A percentile compares a stretch with the other conserved stretches of the same genome.
Conservation (phyloP, 2,113 vertebrate species). For the Glareola pratincola region DNA sequence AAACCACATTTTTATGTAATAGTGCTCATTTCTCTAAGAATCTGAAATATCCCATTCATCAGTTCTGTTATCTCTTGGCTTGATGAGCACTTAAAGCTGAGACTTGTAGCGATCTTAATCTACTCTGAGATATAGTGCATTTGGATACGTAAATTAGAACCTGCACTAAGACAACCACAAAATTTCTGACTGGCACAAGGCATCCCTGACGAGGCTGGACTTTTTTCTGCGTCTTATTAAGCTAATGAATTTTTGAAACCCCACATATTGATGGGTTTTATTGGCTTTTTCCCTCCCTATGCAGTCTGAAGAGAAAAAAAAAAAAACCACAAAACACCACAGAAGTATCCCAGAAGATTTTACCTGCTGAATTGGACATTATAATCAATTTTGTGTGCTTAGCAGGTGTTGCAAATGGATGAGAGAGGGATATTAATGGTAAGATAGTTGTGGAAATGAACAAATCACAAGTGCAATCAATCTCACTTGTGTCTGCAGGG, state of each 20-base stretch:
- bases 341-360: background rate
- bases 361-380: constrained; percentile 6
- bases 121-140: background rate
- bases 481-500: constrained; percentile 18
- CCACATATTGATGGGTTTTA: background rate
- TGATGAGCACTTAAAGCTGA: constrained; percentile 60
- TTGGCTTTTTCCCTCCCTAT: background rate
- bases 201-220: background rate
- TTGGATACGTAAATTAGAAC: constrained; percentile 30
- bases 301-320: background rate
- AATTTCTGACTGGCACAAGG: background rate
- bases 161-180: background rate
- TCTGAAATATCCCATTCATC: constrained; percentile 60
- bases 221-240: background rate
- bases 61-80: constrained; percentile 43
- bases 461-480: constrained; percentile 31
- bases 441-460: constrained; percentile 29
- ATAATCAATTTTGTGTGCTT: constrained; percentile 35
- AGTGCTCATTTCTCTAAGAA: constrained; percentile 51
- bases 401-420: constrained; percentile 11
- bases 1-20: constrained; percentile 56
- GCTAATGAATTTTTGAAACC: constrained; percentile 27
- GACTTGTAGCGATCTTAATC: constrained; percentile 49
- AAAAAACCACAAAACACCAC: background rate
- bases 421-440: constrained; percentile 4